Evolutionary conservation across 2,888 invertebrate species (phyloP).

Genomic region (Leptinotarsa rubiginosa): DNA sequence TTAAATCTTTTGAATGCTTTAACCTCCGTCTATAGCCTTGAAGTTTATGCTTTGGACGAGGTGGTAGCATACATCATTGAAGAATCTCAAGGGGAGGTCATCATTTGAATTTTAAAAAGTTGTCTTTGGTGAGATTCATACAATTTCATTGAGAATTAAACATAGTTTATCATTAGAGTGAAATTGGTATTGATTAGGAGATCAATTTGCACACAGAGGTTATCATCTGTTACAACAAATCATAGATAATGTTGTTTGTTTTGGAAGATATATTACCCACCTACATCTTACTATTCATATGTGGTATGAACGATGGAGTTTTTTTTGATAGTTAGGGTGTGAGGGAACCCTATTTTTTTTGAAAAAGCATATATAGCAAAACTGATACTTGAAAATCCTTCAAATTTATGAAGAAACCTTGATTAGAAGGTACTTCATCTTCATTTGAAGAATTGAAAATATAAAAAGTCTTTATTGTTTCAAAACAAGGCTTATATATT

Average conservation of each 20-base stretch:
- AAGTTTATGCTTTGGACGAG: constrained; percentile 34
- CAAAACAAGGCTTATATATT: too few species aligned
- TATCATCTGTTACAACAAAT: constrained; percentile 20
- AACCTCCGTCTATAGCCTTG: constrained; percentile 26
- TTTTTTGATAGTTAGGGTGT: too few species aligned
- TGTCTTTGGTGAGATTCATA: constrained; percentile 52
- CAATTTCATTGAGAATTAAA: constrained; percentile 36
- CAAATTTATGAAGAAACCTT: too few species aligned
- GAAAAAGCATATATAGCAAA: too few species aligned
- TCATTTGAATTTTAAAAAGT: constrained; percentile 32
- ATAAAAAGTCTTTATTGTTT: too few species aligned
- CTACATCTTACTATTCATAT: neutral
- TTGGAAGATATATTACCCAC: neutral
- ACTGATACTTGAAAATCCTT: too few species aligned
- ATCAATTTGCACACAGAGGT: constrained; percentile 2
- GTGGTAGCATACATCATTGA: constrained; percentile 40
- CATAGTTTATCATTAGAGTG: neutral
- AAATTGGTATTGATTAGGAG: constrained; percentile 11
- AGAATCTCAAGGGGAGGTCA: constrained; percentile 52
- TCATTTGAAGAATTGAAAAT: too few species aligned
- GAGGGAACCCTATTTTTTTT: too few species aligned
- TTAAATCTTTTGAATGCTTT: constrained; percentile 49
- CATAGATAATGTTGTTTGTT: constrained; percentile 23
- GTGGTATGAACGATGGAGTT: neutral
- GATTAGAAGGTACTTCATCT: too few species aligned